A percentile compares a stretch with the other conserved stretches of the same genome.
phyloP scores from a whole-genome alignment of 2,113 vertebrate species.

The Carlito syrichta region DNA sequence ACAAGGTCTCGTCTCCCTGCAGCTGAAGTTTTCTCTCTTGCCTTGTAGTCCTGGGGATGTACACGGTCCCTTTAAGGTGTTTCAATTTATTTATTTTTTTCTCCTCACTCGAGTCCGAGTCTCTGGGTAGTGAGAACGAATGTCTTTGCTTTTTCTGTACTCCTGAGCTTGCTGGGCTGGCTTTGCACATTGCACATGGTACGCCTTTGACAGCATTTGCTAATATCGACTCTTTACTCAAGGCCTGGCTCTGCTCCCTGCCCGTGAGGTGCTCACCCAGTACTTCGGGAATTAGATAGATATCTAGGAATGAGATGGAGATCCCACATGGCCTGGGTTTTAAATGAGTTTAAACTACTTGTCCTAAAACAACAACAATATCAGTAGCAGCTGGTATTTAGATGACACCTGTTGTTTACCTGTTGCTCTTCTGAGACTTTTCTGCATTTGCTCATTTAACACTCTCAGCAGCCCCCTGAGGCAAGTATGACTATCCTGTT shows the following conservation, averaged over 20 bases:
- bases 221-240: neutral
- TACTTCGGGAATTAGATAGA: neutral
- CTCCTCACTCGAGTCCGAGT: neutral
- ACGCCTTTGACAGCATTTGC: neutral
- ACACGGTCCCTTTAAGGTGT: neutral
- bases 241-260: neutral
- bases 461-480: neutral
- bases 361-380: neutral
- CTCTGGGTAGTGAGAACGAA: neutral
- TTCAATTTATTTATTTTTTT: neutral
- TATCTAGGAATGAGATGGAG: neutral
- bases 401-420: neutral
- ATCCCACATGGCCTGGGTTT: neutral
- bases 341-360: neutral
- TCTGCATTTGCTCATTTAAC: neutral
- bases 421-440: neutral
- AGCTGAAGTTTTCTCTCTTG: neutral
- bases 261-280: accelerated
- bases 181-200: neutral
- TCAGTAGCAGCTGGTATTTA: neutral
- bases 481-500: neutral
- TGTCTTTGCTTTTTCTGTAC: neutral
- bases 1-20: neutral
- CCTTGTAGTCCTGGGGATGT: neutral
- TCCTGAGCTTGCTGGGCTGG: neutral